A percentile compares a stretch with the other conserved stretches of the same genome.
These are phyloP conservation scores for Leucophenga maculata DNA, from an alignment of 2,888 invertebrate genomes.

Conservation along the genomic window DNA sequence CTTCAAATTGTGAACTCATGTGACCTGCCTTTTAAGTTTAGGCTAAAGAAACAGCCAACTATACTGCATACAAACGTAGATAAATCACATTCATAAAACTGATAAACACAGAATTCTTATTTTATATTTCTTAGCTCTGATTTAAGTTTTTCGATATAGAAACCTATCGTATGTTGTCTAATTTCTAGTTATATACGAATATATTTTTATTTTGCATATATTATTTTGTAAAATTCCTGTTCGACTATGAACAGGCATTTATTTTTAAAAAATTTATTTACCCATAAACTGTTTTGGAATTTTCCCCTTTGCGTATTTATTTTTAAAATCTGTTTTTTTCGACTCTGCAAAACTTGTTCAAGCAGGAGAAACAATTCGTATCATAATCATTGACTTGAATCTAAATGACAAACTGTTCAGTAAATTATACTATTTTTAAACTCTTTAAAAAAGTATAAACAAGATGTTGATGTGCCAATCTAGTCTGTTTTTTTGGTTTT, in stretches of 20 bases:
- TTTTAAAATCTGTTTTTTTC: neutral
- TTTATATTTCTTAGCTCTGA: neutral
- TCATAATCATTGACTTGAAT: neutral
- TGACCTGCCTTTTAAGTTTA: neutral
- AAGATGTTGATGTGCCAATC: neutral
- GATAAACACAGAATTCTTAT: conserved; percentile 5
- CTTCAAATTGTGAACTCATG: too few species aligned
- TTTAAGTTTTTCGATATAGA: neutral
- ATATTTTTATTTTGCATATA: conserved; percentile 37
- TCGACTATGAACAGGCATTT: conserved; percentile 50
- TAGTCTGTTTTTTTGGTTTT: neutral
- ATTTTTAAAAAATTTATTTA: conserved; percentile 1
- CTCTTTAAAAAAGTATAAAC: neutral
- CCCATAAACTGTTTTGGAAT: conserved; percentile 33
- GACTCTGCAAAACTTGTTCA: conserved; percentile 41
- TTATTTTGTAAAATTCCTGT: conserved; percentile 47
- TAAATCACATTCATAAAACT: neutral
- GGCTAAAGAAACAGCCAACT: neutral
- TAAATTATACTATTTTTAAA: conserved; percentile 27
- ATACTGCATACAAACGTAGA: neutral
- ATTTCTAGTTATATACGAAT: neutral
- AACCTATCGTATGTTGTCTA: neutral
- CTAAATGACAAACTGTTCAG: conserved; percentile 35
- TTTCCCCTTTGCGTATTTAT: neutral
- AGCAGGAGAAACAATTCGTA: too few species aligned